These are phyloP conservation scores for Botia kubotai DNA, from an alignment of 2,797 vertebrate species.

Conservation along the genomic window DNA sequence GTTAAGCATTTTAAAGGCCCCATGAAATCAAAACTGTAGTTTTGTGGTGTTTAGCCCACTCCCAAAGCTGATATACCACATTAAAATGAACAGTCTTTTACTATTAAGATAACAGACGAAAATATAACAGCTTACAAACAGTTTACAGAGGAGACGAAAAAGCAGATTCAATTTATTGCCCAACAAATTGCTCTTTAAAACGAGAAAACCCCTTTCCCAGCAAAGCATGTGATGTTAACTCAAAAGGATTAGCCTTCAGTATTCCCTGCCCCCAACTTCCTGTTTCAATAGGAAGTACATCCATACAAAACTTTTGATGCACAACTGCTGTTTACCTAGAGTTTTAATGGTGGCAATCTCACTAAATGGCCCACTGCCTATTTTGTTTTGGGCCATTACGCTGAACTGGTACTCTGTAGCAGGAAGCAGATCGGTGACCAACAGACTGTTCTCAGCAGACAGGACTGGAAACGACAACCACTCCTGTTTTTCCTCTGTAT, in stretches of 20 bases:
- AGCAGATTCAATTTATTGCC: not conserved
- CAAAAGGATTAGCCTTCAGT: not conserved
- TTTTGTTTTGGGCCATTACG: conserved; percentile 88
- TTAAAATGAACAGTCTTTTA: not conserved
- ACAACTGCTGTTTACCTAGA: conserved; percentile 70
- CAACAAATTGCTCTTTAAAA: not conserved
- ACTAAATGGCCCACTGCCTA: conserved; percentile 93
- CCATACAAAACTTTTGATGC: not conserved
- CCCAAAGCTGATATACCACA: not conserved
- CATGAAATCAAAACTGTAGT: not conserved
- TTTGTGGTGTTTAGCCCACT: not conserved
- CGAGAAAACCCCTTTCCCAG: not conserved
- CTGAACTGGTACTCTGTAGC: conserved; percentile 90
- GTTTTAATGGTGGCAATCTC: conserved; percentile 82
- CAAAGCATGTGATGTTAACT: not conserved
- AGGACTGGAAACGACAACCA: conserved; percentile 86
- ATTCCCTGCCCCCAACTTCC: not conserved
- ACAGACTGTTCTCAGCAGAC: conserved; percentile 72
- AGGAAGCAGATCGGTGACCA: conserved; percentile 84
- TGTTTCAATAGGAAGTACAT: not conserved
- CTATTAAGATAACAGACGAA: not conserved
- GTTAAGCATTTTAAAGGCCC: conserved; percentile 5
- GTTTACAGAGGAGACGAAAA: too few species aligned
- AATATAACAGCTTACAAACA: too few species aligned
- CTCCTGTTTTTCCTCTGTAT: conserved; percentile 74